phyloP scores from a whole-genome alignment of 1,140 invertebrate genomes.

The Megathymus violae region DNA sequence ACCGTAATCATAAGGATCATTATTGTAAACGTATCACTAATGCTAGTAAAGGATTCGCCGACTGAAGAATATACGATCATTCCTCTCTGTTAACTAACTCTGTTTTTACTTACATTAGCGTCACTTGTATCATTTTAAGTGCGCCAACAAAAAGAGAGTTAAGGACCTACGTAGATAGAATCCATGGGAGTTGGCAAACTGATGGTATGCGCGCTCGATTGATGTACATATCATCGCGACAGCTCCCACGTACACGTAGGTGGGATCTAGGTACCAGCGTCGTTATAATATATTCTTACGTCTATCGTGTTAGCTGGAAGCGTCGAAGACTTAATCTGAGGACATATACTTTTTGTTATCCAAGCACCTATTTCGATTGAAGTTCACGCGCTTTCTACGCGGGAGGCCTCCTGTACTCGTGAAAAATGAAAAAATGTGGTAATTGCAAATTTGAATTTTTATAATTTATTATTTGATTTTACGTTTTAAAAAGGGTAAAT shows the following conservation, averaged over 20 bases:
- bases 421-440: conserved; percentile 1
- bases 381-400: neutral
- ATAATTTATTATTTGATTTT: too few species aligned
- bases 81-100: conserved; percentile 35
- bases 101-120: conserved; percentile 53
- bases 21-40: neutral
- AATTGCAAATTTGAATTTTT: neutral
- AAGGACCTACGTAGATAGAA: conserved; percentile 37
- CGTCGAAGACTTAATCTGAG: conserved; percentile 23
- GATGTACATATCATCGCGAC: conserved; percentile 26
- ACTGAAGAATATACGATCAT: conserved; percentile 10
- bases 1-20: neutral
- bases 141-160: conserved; percentile 45
- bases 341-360: conserved; percentile 23
- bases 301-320: conserved; percentile 9
- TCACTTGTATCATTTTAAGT: conserved; percentile 45
- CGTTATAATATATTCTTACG: conserved; percentile 15
- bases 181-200: conserved; percentile 24
- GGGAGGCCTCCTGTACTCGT: conserved; percentile 2
- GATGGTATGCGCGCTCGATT: conserved; percentile 20
- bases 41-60: neutral
- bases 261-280: conserved; percentile 8
- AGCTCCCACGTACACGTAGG: conserved; percentile 19
- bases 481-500: too few species aligned
- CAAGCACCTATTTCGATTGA: conserved; percentile 19